Percentiles rank a stretch among this genome's conserved stretches.
These are phyloP conservation scores for Pithecia hirsuta DNA, from an alignment of 2,797 vertebrate genomes.

Conservation along the genomic window DNA sequence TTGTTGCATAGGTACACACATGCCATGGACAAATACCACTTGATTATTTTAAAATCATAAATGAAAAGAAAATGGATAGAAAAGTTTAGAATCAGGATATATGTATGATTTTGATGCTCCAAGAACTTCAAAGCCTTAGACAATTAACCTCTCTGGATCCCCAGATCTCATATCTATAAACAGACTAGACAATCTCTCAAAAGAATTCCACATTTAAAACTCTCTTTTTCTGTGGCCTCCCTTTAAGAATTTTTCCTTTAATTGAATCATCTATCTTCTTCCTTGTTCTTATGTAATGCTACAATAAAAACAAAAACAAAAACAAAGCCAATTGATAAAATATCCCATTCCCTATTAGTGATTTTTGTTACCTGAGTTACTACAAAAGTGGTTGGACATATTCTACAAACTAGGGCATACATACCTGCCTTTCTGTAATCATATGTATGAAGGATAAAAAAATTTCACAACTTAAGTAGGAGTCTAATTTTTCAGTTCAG, in stretches of 20 bases:
- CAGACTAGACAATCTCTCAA: not conserved
- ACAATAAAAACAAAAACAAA: not conserved
- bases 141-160: not conserved
- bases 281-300: not conserved
- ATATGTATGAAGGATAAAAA: slow-evolving; percentile 7
- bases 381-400: not conserved
- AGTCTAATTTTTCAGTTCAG: not conserved
- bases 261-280: not conserved
- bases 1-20: too few species aligned
- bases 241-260: not conserved
- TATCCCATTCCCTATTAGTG: not conserved
- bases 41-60: not conserved
- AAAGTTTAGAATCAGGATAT: not conserved
- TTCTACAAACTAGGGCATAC: not conserved
- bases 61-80: not conserved
- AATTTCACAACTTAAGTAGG: not conserved
- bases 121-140: slow-evolving; percentile 37
- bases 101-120: not conserved
- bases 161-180: not conserved
- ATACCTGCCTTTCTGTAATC: not conserved
- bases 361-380: slow-evolving; percentile 3
- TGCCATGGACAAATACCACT: not conserved
- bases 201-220: not conserved
- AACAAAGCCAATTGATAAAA: not conserved
- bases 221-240: not conserved